Conservation (phyloP, 2,113 vertebrate genomes). For the Hirundichthys speculiger region DNA sequence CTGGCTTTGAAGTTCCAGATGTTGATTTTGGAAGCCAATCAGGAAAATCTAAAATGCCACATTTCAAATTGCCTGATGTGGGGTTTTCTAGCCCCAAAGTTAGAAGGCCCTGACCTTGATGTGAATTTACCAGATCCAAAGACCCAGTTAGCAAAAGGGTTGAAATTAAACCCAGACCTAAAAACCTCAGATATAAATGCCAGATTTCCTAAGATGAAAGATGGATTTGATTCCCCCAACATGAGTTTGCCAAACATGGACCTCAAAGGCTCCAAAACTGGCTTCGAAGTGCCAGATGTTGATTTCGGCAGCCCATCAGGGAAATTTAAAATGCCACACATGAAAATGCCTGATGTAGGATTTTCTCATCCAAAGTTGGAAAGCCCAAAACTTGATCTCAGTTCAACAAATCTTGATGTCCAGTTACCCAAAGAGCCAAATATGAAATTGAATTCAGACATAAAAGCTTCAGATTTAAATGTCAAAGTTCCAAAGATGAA, state of each 20-base stretch:
- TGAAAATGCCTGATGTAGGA: conserved; percentile 62
- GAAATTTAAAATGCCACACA: conserved; percentile 56
- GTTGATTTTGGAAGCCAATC: conserved; percentile 44
- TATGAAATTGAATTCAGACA: conserved; percentile 46
- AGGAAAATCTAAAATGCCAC: conserved; percentile 53
- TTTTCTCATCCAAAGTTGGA: conserved; percentile 52
- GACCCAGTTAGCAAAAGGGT: not conserved
- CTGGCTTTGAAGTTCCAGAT: conserved; percentile 51
- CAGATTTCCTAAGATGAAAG: not conserved
- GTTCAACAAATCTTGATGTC: conserved; percentile 36
- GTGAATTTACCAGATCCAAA: conserved; percentile 34
- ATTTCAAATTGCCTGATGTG: conserved; percentile 61
- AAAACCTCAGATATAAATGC: conserved; percentile 1
- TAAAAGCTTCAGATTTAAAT: conserved; percentile 53
- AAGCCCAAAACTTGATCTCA: conserved; percentile 44
- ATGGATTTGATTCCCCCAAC: not conserved
- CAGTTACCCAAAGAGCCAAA: conserved; percentile 48
- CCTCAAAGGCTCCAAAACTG: not conserved
- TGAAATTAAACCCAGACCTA: not conserved
- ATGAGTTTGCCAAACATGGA: not conserved
- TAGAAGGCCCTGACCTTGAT: conserved; percentile 47
- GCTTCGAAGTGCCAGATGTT: conserved; percentile 19
- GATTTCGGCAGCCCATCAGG: conserved; percentile 42
- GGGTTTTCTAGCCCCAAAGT: conserved; percentile 49
- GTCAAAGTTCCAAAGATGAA: conserved; percentile 62